phyloP scores from a whole-genome alignment of 2,113 vertebrate genomes.

The Puntigrus tetrazona region DNA sequence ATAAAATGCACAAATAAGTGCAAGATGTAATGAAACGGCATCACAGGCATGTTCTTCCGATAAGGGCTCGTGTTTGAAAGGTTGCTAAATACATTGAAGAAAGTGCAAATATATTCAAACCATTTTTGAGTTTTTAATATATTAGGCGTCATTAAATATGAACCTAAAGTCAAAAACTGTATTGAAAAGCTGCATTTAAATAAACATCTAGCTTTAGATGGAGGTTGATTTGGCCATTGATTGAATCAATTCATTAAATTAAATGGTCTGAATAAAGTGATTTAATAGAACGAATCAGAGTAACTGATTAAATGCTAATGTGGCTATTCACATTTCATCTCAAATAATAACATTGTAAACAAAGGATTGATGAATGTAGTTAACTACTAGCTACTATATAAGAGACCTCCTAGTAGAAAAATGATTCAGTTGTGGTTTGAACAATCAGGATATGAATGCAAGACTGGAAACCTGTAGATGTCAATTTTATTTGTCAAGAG shows the following conservation, averaged over 20 bases:
- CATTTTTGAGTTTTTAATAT: neutral
- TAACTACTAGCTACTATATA: neutral
- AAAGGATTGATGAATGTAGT: neutral
- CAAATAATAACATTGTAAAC: neutral
- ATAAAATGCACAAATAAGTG: neutral
- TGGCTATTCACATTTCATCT: neutral
- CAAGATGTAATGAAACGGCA: neutral
- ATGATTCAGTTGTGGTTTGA: neutral
- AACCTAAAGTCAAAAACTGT: neutral
- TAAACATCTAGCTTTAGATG: neutral
- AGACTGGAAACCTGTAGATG: neutral
- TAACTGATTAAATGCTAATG: neutral
- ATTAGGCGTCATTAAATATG: neutral
- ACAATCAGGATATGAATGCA: neutral
- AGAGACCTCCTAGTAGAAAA: neutral
- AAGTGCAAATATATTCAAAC: too few species aligned
- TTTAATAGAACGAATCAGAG: neutral
- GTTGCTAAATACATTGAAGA: neutral
- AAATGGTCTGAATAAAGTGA: neutral
- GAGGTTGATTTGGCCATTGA: neutral
- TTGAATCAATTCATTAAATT: neutral
- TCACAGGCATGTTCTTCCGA: neutral
- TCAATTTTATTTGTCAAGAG: neutral
- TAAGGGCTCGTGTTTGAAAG: neutral
- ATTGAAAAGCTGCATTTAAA: neutral